phyloP scores from a whole-genome alignment of 1,140 invertebrate genomes.

The Yoshiicerus persimilis region DNA sequence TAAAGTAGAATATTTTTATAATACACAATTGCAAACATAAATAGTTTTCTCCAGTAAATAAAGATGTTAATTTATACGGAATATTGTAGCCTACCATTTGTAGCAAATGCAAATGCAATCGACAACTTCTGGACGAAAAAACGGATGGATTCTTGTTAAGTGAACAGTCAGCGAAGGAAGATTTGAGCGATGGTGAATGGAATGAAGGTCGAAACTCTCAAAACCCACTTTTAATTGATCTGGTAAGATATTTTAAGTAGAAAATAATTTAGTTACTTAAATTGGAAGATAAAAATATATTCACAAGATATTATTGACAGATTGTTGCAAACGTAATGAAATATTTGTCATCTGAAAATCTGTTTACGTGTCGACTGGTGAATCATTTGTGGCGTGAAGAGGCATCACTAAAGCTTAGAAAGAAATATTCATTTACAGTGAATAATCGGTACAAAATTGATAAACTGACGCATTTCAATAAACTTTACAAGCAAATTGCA shows the following conservation, averaged over 20 bases:
- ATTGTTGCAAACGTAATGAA: neutral
- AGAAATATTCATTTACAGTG: neutral
- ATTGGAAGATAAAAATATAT: neutral
- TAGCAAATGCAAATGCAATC: neutral
- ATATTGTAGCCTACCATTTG: neutral
- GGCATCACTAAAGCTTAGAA: neutral
- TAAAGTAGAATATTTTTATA: constrained; percentile 2
- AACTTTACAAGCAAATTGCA: neutral
- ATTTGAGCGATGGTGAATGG: neutral
- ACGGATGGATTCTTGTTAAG: neutral
- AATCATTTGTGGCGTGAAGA: constrained; percentile 27
- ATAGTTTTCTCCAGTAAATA: too few species aligned
- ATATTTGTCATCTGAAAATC: neutral
- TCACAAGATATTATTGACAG: neutral
- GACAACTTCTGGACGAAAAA: neutral
- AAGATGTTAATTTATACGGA: neutral
- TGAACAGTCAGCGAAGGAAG: neutral
- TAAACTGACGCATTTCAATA: neutral
- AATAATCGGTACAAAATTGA: constrained; percentile 24
- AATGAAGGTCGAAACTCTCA: neutral
- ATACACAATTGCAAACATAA: too few species aligned
- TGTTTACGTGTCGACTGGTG: constrained; percentile 24
- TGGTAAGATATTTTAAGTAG: neutral
- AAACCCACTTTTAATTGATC: constrained; percentile 30
- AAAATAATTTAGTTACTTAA: neutral